These are phyloP conservation scores for Polyodon spathula DNA, from an alignment of 2,113 vertebrate genomes.

Conservation along the genomic window DNA sequence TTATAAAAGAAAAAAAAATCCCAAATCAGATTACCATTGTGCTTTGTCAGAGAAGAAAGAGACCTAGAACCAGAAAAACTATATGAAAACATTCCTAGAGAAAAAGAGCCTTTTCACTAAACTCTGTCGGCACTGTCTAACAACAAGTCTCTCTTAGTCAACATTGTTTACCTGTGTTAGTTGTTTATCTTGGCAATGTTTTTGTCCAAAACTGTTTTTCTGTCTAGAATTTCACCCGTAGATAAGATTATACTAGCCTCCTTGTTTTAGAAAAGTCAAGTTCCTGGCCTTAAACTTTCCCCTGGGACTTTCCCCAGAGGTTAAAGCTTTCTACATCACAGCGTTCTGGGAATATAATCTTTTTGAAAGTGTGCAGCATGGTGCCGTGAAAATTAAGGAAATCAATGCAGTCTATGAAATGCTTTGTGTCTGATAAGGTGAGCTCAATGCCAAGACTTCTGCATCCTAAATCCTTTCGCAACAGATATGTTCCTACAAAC, in stretches of 20 bases:
- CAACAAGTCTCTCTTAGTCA: background rate
- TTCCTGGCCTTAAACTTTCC: constrained; percentile 47
- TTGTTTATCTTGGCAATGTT: background rate
- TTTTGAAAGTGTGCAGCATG: constrained; percentile 39
- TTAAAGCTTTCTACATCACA: constrained; percentile 15
- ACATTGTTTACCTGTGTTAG: background rate
- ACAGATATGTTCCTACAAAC: background rate
- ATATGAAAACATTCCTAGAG: too few relatives aligned
- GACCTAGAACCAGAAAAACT: too few relatives aligned
- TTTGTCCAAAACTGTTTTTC: constrained; percentile 31
- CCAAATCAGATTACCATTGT: too few relatives aligned
- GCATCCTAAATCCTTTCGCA: background rate
- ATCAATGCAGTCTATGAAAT: constrained; percentile 21
- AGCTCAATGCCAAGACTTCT: background rate
- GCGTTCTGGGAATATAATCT: constrained; percentile 25
- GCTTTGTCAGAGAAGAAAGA: too few relatives aligned
- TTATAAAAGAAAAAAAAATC: too few relatives aligned
- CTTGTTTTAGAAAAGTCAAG: constrained; percentile 50
- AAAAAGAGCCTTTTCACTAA: too few relatives aligned
- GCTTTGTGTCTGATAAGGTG: constrained; percentile 4
- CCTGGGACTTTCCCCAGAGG: constrained; percentile 32
- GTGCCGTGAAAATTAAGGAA: constrained; percentile 37
- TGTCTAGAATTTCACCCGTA: constrained; percentile 42
- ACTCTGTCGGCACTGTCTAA: too few relatives aligned
- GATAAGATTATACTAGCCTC: constrained; percentile 39